These are phyloP conservation scores for Amitus sp. DNA, from an alignment of 2,888 invertebrate species.

Conservation along the genomic window DNA sequence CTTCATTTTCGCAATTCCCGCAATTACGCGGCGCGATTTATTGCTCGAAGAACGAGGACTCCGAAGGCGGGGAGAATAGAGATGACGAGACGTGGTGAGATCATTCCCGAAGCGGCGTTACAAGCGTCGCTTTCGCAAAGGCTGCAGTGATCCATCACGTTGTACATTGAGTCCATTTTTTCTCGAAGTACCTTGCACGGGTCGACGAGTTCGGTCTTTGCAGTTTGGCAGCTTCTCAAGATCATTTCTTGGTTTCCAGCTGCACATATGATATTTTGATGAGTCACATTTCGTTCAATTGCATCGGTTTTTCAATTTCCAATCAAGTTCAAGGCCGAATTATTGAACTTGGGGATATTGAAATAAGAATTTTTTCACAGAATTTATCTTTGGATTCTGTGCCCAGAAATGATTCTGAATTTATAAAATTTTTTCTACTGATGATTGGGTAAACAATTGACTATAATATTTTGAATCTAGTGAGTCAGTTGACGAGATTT, in stretches of 20 bases:
- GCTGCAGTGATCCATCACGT: conserved; percentile 43
- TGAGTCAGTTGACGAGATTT: too few relatives aligned
- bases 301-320: too few relatives aligned
- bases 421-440: too few relatives aligned
- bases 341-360: too few relatives aligned
- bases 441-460: too few relatives aligned
- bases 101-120: conserved; percentile 46
- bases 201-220: conserved; percentile 50
- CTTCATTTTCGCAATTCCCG: conserved; percentile 7
- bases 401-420: too few relatives aligned
- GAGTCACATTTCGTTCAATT: too few relatives aligned
- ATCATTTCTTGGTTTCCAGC: conserved; percentile 41
- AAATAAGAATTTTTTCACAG: too few relatives aligned
- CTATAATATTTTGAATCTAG: too few relatives aligned
- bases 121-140: conserved; percentile 52
- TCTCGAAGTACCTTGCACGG: conserved; percentile 47
- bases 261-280: too few relatives aligned
- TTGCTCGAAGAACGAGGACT: conserved; percentile 35
- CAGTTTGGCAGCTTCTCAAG: conserved; percentile 53
- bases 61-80: conserved; percentile 43
- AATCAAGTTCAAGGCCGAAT: too few relatives aligned
- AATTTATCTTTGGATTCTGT: too few relatives aligned
- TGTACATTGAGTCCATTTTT: conserved; percentile 21
- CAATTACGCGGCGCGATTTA: conserved; percentile 49
- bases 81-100: conserved; percentile 40